Conservation (phyloP, 1,140 invertebrate genomes). For the Drosophila mauritiana region DNA sequence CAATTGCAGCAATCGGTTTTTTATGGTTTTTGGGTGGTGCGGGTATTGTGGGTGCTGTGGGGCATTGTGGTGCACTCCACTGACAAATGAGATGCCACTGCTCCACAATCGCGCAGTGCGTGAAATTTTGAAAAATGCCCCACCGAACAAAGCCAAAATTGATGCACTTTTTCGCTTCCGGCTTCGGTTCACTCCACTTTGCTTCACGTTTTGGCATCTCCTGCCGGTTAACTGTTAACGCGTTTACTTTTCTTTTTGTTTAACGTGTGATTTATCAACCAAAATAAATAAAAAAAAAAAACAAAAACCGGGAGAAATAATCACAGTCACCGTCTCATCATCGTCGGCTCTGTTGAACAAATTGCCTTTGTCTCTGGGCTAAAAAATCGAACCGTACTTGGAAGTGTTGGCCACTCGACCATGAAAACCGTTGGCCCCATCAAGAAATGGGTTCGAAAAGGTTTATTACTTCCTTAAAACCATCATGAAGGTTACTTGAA, state of each 20-base stretch:
- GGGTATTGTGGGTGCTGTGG: neutral
- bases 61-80: constrained; percentile 3
- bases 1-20: constrained; percentile 67
- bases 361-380: constrained; percentile 69
- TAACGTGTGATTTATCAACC: constrained; percentile 57
- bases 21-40: constrained; percentile 2
- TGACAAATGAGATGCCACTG: constrained; percentile 68
- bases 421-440: constrained; percentile 60
- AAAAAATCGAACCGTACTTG: constrained; percentile 31
- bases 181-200: constrained; percentile 61
- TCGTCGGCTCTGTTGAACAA: constrained; percentile 52
- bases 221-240: constrained; percentile 72
- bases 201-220: constrained; percentile 50
- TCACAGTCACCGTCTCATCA: constrained; percentile 53
- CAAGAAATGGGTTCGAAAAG: constrained; percentile 27
- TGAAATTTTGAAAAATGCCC: constrained; percentile 66
- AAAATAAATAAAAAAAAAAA: constrained; percentile 19
- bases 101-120: constrained; percentile 25
- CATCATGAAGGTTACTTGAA: no score
- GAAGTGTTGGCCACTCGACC: constrained; percentile 49
- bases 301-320: constrained; percentile 43
- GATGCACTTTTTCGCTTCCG: constrained; percentile 57
- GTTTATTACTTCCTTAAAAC: constrained; percentile 7
- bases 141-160: constrained; percentile 56
- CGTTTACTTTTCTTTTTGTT: constrained; percentile 46